Percentiles rank a stretch among this genome's conserved stretches.
Evolutionary conservation across 2,797 vertebrate species (phyloP).

Genomic region (Anguilla marmorata): DNA sequence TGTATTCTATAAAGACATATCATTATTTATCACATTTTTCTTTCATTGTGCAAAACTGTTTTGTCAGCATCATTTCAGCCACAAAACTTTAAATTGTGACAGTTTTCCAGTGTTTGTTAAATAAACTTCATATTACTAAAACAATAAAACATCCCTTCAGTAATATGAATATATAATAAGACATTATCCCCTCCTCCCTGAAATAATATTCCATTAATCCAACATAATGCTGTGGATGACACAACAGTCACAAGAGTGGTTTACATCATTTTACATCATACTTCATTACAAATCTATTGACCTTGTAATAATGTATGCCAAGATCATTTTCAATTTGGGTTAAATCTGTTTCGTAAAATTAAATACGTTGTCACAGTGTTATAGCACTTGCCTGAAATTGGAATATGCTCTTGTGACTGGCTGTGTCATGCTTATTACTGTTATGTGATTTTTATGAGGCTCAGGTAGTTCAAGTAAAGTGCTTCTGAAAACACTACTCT

Average conservation of each 20-base stretch:
- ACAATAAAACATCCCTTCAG: neutral
- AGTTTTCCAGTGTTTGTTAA: neutral
- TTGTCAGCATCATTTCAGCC: neutral
- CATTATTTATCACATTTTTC: neutral
- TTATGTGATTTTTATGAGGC: neutral
- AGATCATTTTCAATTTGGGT: neutral
- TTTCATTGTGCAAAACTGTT: neutral
- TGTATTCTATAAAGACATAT: neutral
- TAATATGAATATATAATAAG: neutral
- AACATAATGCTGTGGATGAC: neutral
- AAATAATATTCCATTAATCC: neutral
- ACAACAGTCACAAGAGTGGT: neutral
- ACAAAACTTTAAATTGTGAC: neutral
- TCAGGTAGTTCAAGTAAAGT: neutral
- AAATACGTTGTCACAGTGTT: neutral
- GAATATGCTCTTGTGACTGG: neutral
- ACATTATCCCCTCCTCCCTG: neutral
- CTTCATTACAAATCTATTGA: neutral
- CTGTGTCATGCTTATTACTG: neutral
- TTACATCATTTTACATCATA: neutral
- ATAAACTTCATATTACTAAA: neutral
- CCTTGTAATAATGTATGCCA: neutral
- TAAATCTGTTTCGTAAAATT: neutral
- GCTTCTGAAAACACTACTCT: neutral
- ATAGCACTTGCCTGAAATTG: neutral